Evolutionary conservation across 2,113 vertebrate species (phyloP).

Genomic region (Panthera leo): DNA sequence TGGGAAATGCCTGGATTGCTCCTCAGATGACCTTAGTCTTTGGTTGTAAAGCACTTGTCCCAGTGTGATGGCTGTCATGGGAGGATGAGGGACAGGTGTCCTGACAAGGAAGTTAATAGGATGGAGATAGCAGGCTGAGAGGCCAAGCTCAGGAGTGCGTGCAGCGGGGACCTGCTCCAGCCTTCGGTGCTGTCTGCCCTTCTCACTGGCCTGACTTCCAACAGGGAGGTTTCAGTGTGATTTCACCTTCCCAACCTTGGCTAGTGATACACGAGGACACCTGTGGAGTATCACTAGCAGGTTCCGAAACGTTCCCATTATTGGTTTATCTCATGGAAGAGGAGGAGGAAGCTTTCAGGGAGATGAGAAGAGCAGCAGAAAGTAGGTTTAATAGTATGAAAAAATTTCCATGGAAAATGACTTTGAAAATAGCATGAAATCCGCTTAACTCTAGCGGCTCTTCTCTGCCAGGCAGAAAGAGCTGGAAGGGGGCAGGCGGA

Average conservation of each 20-base stretch:
- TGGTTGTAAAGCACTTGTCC: not conserved
- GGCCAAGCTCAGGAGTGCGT: not conserved
- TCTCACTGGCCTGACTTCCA: not conserved
- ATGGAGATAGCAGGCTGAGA: not conserved
- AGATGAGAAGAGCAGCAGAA: constrained; percentile 29
- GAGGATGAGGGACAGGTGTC: not conserved
- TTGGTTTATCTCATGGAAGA: constrained; percentile 21
- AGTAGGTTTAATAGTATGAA: constrained; percentile 61
- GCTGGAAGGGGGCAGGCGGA: not conserved
- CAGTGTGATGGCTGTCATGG: not conserved
- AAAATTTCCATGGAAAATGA: constrained; percentile 42
- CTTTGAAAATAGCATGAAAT: constrained; percentile 78
- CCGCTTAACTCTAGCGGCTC: constrained; percentile 28
- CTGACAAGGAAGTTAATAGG: not conserved
- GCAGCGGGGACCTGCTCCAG: not conserved
- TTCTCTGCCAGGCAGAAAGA: constrained; percentile 22
- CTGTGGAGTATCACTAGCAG: not conserved
- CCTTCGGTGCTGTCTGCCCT: not conserved
- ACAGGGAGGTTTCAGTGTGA: not conserved
- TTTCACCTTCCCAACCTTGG: not conserved
- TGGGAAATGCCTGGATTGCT: not conserved
- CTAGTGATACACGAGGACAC: not conserved
- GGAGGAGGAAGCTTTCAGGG: constrained; percentile 43
- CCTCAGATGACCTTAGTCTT: not conserved
- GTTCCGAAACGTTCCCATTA: not conserved